Evolutionary conservation across 2,113 vertebrate genomes (phyloP), one percentile per base, ranked within the genome.

Genomic region (Myotis brandtii): DNA sequence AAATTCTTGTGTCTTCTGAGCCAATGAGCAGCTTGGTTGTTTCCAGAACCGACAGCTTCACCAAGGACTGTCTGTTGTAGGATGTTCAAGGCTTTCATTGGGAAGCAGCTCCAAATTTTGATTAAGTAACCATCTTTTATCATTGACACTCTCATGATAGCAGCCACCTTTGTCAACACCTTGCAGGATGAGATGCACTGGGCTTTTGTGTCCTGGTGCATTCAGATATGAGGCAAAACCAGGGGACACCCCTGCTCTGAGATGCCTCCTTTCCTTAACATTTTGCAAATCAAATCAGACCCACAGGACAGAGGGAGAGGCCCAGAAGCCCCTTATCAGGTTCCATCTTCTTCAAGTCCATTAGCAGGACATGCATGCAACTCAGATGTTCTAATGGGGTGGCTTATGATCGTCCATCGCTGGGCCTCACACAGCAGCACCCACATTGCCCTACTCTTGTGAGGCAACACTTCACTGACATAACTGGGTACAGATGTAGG

Each of bases 61-160:
- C 21, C 21, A 13, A 27, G 23, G 18, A 20, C 50, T 82, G 32
- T 69, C 56, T 85, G 32, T 17, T n/a, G 37, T 40, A 9, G 30
- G 73, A 20, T 50, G 14, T 37, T 34, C 25, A 17, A 6, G 16
- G 40, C 69, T 50, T 34, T 48, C 7, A 0, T 27, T 56, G 77
- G 17, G 64, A 81, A 54, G 23, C 59, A 14, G 40, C 32, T 12
- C 48, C 9, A 34, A 1, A n/a, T 23, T 56, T 46, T 34, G 66
- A 46, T 23, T 59, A 14, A 80, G 21, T 23, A 18, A 5, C 37
- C 17, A 1, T 3, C 8, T 25, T 89, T 40, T 17, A 25, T 32
- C 34, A 10, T 10, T 1, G 16, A 20, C 7, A 2, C 14, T 34
- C 32, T 23, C n/a, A 17, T 0, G 3, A 62, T 13, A 12, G 8